phyloP scores from a whole-genome alignment of 1,140 invertebrate genomes.

The Apis cerana region DNA sequence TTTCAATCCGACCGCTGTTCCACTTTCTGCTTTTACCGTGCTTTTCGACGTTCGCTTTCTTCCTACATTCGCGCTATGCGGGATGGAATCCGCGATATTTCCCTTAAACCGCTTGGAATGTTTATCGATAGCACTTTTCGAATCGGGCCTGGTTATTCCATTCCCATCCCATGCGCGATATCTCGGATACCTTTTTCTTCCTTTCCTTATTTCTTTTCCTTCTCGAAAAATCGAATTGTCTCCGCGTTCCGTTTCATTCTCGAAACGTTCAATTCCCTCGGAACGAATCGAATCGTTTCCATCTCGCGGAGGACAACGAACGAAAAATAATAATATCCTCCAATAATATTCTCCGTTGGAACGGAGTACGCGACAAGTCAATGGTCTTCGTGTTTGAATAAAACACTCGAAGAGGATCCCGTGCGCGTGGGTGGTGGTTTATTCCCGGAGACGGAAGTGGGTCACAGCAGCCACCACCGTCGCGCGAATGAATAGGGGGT shows the following conservation, averaged over 20 bases:
- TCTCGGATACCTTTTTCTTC: background rate
- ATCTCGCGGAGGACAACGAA: background rate
- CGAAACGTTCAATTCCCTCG: background rate
- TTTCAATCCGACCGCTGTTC: slow-evolving; percentile 32
- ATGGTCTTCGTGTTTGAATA: slow-evolving; percentile 22
- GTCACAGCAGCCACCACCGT: slow-evolving; percentile 58
- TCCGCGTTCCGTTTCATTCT: background rate
- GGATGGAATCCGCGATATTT: background rate
- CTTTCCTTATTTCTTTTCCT: too few species aligned
- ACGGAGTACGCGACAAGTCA: slow-evolving; percentile 21
- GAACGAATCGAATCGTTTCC: background rate
- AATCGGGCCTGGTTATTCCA: background rate
- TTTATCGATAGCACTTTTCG: background rate
- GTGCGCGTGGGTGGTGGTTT: slow-evolving; percentile 62
- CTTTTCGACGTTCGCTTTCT: slow-evolving; percentile 23
- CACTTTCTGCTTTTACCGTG: slow-evolving; percentile 41
- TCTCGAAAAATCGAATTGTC: too few species aligned
- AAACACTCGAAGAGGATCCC: slow-evolving; percentile 40
- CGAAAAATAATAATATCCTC: background rate
- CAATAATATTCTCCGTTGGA: background rate
- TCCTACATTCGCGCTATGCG: background rate
- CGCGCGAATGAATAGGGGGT: slow-evolving; percentile 65
- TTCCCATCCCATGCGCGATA: background rate
- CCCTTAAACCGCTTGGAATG: background rate
- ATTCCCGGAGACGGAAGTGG: slow-evolving; percentile 67